Evolutionary conservation across 1,140 invertebrate species (phyloP).

Genomic region (Trichomalopsis sarcophagae): DNA sequence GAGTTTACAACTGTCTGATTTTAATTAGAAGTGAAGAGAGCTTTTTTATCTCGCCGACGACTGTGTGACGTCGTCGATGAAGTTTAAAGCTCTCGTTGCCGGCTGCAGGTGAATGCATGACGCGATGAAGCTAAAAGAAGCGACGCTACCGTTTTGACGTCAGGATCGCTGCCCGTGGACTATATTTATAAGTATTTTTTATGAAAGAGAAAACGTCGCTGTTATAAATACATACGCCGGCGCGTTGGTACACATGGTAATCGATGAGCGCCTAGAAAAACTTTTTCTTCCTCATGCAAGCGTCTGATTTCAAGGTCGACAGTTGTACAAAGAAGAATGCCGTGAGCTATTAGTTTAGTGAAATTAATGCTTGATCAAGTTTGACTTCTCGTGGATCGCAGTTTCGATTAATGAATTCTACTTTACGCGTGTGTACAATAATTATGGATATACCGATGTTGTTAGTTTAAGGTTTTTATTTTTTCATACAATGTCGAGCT

Average conservation of each 20-base stretch:
- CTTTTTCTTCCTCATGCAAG: neutral
- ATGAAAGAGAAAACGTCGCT: neutral
- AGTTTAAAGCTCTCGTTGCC: neutral
- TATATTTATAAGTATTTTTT: neutral
- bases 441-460: neutral
- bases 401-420: neutral
- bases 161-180: neutral
- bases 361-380: too few relatives aligned
- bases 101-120: neutral
- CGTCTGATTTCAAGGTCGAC: neutral
- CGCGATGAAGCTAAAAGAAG: neutral
- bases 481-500: conserved; percentile 4
- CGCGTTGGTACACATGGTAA: neutral
- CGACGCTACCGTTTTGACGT: neutral
- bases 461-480: conserved; percentile 14
- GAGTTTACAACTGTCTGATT: neutral
- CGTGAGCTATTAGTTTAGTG: neutral
- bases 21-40: neutral
- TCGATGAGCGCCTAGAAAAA: neutral
- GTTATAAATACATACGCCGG: neutral
- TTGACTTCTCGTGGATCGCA: neutral
- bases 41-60: neutral
- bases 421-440: too few relatives aligned
- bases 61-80: neutral
- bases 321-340: neutral